Conservation (phyloP, 2,888 invertebrate genomes). For the Nowickia ferox region DNA sequence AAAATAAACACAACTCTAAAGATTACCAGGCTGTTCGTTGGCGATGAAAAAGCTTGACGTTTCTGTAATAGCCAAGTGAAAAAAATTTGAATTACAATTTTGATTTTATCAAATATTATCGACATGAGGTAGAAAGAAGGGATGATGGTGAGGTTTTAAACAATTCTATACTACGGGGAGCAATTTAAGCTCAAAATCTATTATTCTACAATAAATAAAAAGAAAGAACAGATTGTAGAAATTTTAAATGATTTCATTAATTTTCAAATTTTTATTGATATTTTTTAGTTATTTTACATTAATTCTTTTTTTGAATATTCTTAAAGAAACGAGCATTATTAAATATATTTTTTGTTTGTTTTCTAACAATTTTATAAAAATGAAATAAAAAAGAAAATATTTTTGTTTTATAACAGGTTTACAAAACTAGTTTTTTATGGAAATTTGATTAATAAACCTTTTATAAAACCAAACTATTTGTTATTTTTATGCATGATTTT, state of each 20-base stretch:
- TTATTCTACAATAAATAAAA: neutral
- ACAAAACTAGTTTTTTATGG: too few relatives aligned
- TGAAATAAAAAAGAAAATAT: conserved; percentile 8
- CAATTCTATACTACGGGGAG: neutral
- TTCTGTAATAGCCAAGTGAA: too few relatives aligned
- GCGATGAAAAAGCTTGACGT: too few relatives aligned
- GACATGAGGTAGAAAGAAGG: too few relatives aligned
- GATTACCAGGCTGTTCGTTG: too few relatives aligned
- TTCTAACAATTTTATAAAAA: conserved; percentile 59
- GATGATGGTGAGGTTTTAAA: neutral
- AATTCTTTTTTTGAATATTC: conserved; percentile 57
- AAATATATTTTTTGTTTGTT: conserved; percentile 30
- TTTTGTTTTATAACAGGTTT: too few relatives aligned
- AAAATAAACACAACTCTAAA: too few relatives aligned
- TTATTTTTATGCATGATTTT: too few relatives aligned
- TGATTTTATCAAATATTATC: too few relatives aligned
- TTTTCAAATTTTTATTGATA: conserved; percentile 63
- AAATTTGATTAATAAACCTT: too few relatives aligned
- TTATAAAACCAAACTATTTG: too few relatives aligned
- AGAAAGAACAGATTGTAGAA: conserved; percentile 7
- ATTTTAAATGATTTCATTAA: conserved; percentile 40
- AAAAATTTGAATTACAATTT: too few relatives aligned
- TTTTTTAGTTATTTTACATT: conserved; percentile 60
- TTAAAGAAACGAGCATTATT: conserved; percentile 66
- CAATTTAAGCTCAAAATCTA: neutral